Percentiles rank a stretch among this genome's conserved stretches.
Evolutionary conservation across 2,797 vertebrate species (phyloP).

Genomic region (Rhynchotus rufescens): DNA sequence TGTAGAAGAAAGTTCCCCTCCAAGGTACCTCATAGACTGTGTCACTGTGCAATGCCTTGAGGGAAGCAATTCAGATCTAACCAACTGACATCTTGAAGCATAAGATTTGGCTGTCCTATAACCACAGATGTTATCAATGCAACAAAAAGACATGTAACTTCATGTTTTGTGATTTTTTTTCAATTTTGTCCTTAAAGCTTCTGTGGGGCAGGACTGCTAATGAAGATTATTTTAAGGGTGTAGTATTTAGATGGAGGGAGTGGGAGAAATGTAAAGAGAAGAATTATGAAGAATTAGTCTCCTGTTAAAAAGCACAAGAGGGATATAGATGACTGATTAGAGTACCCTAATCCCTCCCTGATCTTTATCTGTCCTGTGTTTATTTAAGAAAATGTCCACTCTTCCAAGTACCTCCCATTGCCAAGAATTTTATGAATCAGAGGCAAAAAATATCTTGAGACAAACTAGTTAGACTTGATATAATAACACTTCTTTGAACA

Average conservation of each 20-base stretch:
- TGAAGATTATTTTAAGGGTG: neutral
- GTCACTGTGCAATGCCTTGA: neutral
- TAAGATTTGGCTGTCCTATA: neutral
- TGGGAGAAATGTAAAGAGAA: neutral
- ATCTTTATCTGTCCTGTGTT: neutral
- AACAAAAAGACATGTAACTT: neutral
- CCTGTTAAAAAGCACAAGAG: neutral
- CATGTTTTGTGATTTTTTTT: fast-evolving
- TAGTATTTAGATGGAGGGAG: neutral
- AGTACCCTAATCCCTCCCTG: neutral
- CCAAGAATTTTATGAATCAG: neutral
- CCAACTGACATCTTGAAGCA: neutral
- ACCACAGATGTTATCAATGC: neutral
- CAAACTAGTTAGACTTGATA: neutral
- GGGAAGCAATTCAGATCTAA: neutral
- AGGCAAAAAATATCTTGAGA: neutral
- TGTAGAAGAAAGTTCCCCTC: neutral
- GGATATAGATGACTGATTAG: neutral
- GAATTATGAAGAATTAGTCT: neutral
- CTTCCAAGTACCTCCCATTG: neutral
- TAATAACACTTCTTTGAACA: neutral
- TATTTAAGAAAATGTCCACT: neutral
- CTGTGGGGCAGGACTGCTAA: neutral
- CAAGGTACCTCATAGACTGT: neutral
- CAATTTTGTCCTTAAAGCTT: neutral